Evolutionary conservation across 30 jellyfish, hydroid and myxozoan genomes (phyloP).

Genomic region (Clytia hemisphaerica): DNA sequence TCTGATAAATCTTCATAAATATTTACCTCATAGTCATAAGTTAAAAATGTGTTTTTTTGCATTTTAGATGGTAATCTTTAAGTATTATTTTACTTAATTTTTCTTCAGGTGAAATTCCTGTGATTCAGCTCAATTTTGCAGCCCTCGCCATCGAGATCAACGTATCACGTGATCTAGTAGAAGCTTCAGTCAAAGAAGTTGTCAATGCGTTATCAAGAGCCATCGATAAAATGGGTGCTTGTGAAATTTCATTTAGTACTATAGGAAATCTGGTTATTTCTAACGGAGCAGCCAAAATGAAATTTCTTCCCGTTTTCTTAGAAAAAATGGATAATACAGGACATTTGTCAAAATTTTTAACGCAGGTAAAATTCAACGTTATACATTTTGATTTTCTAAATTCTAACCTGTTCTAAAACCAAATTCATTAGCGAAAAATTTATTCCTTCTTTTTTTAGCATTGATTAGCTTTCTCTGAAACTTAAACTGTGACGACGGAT

Average conservation of each 20-base stretch:
- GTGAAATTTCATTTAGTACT: slow-evolving; percentile 49
- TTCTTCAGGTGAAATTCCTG: slow-evolving; percentile 80
- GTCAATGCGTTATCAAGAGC: slow-evolving; percentile 72
- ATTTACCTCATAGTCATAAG: too few relatives aligned
- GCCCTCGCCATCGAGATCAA: slow-evolving; percentile 56
- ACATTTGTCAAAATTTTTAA: slow-evolving; percentile 50
- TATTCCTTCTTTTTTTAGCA: too few relatives aligned
- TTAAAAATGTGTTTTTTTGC: too few relatives aligned
- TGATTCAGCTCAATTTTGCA: slow-evolving; percentile 67
- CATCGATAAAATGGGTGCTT: slow-evolving; percentile 49
- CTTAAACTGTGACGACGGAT: too few relatives aligned
- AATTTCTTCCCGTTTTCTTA: slow-evolving; percentile 64
- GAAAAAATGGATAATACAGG: slow-evolving; percentile 81
- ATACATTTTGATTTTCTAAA: too few relatives aligned
- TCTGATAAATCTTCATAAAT: too few relatives aligned
- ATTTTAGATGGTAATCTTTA: too few relatives aligned
- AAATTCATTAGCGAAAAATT: too few relatives aligned
- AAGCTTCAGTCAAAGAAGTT: slow-evolving; percentile 81
- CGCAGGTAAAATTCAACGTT: slow-evolving; percentile 70
- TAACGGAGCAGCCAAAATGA: slow-evolving; percentile 81
- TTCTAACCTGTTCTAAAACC: too few relatives aligned
- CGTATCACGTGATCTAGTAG: slow-evolving; percentile 79
- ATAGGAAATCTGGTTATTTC: slow-evolving; percentile 67
- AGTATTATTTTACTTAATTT: too few relatives aligned
- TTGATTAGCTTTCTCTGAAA: too few relatives aligned